Percentiles rank a stretch among this genome's conserved stretches.
These are phyloP conservation scores for Brachyistius frenatus DNA, from an alignment of 2,113 vertebrate genomes.

Conservation along the genomic window DNA sequence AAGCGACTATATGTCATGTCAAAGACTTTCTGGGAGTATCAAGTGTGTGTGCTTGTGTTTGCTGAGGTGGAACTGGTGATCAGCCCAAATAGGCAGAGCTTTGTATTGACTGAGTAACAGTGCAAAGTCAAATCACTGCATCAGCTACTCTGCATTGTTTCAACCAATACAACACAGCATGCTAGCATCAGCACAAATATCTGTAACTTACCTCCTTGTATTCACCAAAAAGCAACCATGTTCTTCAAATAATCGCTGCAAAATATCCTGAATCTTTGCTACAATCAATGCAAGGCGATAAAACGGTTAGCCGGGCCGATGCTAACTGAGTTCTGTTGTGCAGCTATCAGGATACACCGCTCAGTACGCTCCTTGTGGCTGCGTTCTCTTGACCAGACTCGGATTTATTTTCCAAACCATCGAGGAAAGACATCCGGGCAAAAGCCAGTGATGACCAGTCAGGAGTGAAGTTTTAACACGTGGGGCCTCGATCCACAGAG, in stretches of 20 bases:
- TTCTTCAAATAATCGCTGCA: neutral
- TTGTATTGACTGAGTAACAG: neutral
- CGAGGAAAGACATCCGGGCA: slow-evolving; percentile 36
- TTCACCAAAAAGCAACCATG: slow-evolving; percentile 30
- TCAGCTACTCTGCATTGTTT: neutral
- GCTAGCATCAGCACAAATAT: slow-evolving; percentile 10
- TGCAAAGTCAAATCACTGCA: slow-evolving; percentile 12
- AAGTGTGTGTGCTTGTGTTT: slow-evolving; percentile 7
- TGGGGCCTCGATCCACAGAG: slow-evolving; percentile 33
- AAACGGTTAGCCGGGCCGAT: neutral
- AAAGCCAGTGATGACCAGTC: slow-evolving; percentile 37
- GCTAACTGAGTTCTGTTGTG: slow-evolving; percentile 4
- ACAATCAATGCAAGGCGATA: neutral
- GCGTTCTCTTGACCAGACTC: neutral
- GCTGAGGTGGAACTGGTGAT: slow-evolving; percentile 2
- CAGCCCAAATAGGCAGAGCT: slow-evolving; percentile 2
- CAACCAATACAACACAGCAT: neutral
- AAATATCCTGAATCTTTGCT: slow-evolving; percentile 15
- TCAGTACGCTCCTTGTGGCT: neutral
- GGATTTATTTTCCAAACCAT: slow-evolving; percentile 15
- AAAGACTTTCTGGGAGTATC: neutral
- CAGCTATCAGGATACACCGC: neutral
- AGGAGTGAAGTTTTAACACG: slow-evolving; percentile 37
- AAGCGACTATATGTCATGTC: neutral
- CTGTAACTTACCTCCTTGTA: slow-evolving; percentile 58